Base-by-base conservation (phyloP, 2,888 invertebrate genomes). In the Nymphalis urticae region DNA sequence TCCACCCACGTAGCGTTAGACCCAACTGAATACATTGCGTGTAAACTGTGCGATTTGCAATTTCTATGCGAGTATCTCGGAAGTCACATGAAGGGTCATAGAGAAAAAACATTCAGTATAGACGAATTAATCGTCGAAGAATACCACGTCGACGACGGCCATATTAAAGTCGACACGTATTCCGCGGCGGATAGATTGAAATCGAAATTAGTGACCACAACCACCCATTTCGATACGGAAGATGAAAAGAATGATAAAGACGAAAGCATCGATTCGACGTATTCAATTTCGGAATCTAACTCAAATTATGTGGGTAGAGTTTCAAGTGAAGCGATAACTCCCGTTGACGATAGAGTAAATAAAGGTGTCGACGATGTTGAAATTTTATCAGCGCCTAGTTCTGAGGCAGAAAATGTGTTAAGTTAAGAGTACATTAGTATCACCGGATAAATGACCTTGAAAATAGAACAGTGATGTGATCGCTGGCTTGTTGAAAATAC, bases 11-110 rank as follows among this genome's bases (percentile, higher is more conserved):
- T 58, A 10, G 54, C 68, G 0, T 65, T 88, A 4, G 81, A 87
- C 10, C 72, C 82, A 0, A 85, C 78, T n/a, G 76, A 80, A 2
- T 88, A 80, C 60, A 87, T 87, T 4, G 83, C 80, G 10, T 88
- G 88, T 62, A 88, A 88, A 58, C 70, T 87, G 0, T 88, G 88
- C 61, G 77, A 81, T 3, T 75, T 87, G 1, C 87, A 86, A 64
- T 86, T 88, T 62, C 70, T 78, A 2, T 80, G 84, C 0, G 75
- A 79, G 21, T 75, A 81, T 2, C 68, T 88, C 0, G 80, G 77
- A 0, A 66, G 71, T 0, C 88, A 88, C 50, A 80, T 87, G 64
- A 76, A 66, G 13, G 71, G 70, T 1, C 87, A 87, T 50, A 84
- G 87, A 48, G 75, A 73, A 0, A 71, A 50, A 0, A 78, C 80